Evolutionary conservation across 2,113 vertebrate genomes (phyloP), one percentile per base, ranked within the genome.

Genomic region (Cryptotis parvus): DNA sequence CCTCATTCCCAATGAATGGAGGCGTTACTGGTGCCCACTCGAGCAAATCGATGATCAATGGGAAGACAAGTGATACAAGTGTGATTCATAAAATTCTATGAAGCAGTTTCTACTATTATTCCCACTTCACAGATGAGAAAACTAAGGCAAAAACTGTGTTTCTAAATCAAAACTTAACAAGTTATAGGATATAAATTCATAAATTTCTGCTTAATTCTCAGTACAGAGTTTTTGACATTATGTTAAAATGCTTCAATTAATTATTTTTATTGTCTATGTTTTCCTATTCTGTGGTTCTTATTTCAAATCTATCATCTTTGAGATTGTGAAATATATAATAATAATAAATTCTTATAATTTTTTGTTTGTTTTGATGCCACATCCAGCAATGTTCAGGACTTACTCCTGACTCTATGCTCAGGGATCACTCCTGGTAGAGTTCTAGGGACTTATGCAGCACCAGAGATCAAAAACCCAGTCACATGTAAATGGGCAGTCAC

Each of bases 141-240:
- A 74, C 61, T 63, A 55, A 93, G 31, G n/a, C 5, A 45, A 27
- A 80, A 82, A 27, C 49, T 58, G 75, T 65, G 12, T 70, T 70
- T 55, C 41, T 82, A 85, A 94, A 45, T 89, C 74, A 84, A 39
- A 86, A 68, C 11, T 41, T 84, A 77, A 35, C 49, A 80, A 93
- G 14, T 69, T 63, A 12, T 75, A 35, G 52, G 18, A 76, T 61
- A 83, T 87, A 52, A 88, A 93, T 82, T 74, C 15, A 41, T 45
- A 80, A 69, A 65, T 88, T 95, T 83, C 70, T 94, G 43, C 45
- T 49, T 77, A 84, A 69, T 35, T 87, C 61, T 79, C 58, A 45
- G 70, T 78, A 82, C 78, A 69, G 35, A 70, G 37, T 27, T 93
- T 72, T 84, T 85, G n/a, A 87, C 45, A 75, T 41, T 75, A 35